Evolutionary conservation across 2,797 vertebrate genomes (phyloP).

Genomic region (Platyrinchus mystaceus): DNA sequence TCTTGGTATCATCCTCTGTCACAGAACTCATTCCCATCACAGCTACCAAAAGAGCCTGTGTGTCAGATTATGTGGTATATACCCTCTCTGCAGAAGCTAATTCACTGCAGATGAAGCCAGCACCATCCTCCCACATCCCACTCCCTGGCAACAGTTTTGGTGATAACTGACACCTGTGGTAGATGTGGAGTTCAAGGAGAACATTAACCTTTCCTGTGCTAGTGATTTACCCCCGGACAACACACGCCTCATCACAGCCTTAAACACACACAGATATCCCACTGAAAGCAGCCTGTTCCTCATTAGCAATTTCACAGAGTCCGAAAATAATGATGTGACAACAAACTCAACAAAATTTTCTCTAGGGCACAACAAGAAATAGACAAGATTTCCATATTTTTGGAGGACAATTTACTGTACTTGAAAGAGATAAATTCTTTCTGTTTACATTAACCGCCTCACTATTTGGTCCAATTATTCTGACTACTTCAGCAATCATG

Average conservation of each 20-base stretch:
- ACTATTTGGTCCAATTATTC: constrained; percentile 83
- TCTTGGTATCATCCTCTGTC: background rate
- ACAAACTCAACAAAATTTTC: constrained; percentile 79
- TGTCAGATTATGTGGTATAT: background rate
- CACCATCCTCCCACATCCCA: background rate
- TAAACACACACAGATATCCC: background rate
- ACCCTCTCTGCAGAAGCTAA: background rate
- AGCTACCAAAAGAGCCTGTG: accelerated
- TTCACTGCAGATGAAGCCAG: constrained; percentile 11
- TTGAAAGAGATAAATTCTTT: constrained; percentile 77
- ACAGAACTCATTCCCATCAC: background rate
- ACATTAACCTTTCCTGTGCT: background rate
- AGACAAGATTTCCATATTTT: constrained; percentile 71
- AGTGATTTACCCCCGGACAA: background rate
- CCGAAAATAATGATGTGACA: constrained; percentile 72
- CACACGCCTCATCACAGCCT: background rate
- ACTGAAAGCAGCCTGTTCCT: constrained; percentile 49
- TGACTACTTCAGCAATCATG: constrained; percentile 81
- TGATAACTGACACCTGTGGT: background rate
- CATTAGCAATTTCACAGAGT: constrained; percentile 64
- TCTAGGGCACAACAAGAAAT: constrained; percentile 77
- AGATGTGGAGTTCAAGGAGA: background rate
- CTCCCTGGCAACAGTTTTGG: background rate
- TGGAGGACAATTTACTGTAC: constrained; percentile 75
- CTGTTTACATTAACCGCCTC: constrained; percentile 78